Evolutionary conservation across 2,113 vertebrate genomes (phyloP).

Genomic region (Gymnogyps californianus): DNA sequence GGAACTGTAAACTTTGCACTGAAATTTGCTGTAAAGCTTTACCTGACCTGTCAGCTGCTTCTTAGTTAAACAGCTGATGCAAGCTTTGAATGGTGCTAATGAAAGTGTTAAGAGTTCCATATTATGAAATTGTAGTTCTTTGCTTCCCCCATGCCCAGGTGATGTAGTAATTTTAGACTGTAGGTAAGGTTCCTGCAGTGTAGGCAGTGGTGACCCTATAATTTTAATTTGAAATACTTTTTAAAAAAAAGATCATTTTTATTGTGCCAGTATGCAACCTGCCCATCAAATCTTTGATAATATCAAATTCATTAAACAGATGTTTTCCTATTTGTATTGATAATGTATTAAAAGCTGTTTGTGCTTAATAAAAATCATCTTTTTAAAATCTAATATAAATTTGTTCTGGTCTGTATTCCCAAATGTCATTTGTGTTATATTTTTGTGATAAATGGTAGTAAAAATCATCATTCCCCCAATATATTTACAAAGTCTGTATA

Average conservation of each 20-base stretch:
- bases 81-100: slow-evolving; percentile 87
- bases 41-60: slow-evolving; percentile 72
- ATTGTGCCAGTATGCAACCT: slow-evolving; percentile 78
- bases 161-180: slow-evolving; percentile 80
- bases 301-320: slow-evolving; percentile 74
- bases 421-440: neutral
- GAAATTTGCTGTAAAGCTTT: slow-evolving; percentile 82
- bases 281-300: slow-evolving; percentile 78
- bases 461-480: neutral
- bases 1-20: slow-evolving; percentile 75
- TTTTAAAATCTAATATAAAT: slow-evolving; percentile 72
- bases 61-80: slow-evolving; percentile 72
- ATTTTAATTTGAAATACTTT: slow-evolving; percentile 77
- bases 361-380: slow-evolving; percentile 81
- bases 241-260: slow-evolving; percentile 64
- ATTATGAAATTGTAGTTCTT: slow-evolving; percentile 65
- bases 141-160: slow-evolving; percentile 65
- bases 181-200: slow-evolving; percentile 71
- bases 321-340: slow-evolving; percentile 80
- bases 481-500: neutral
- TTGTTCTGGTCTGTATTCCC: slow-evolving; percentile 52
- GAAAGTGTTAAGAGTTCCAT: slow-evolving; percentile 77
- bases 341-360: slow-evolving; percentile 82
- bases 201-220: slow-evolving; percentile 76
- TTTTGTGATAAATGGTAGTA: neutral